phyloP scores from a whole-genome alignment of 2,888 invertebrate genomes.

The Incurvaria masculella region DNA sequence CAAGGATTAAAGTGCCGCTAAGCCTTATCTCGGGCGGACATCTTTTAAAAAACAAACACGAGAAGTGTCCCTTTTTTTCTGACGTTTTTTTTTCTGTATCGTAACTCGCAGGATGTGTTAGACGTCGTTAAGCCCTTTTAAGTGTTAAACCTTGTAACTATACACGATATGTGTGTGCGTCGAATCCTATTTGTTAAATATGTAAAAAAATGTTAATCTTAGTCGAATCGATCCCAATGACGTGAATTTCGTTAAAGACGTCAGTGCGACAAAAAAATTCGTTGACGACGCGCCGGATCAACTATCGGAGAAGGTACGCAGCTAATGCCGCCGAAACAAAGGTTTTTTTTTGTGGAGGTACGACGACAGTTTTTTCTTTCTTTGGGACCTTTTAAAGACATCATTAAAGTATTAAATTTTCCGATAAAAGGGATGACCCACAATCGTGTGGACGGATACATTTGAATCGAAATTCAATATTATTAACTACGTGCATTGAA shows the following conservation, averaged over 20 bases:
- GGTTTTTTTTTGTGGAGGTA: conserved; percentile 29
- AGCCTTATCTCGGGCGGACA: conserved; percentile 52
- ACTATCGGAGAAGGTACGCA: conserved; percentile 34
- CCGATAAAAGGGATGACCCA: conserved; percentile 8
- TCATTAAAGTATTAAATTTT: conserved; percentile 52
- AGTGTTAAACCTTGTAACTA: conserved; percentile 58
- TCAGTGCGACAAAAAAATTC: conserved; percentile 48
- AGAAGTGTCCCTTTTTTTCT: conserved; percentile 53
- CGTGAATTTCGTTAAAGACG: conserved; percentile 53
- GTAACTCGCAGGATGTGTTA: conserved; percentile 58
- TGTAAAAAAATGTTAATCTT: conserved; percentile 50
- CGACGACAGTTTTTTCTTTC: conserved; percentile 28
- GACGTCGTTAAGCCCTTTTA: conserved; percentile 56
- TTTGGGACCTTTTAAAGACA: conserved; percentile 31
- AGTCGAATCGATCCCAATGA: conserved; percentile 53
- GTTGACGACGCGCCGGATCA: conserved; percentile 42
- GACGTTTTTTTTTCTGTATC: conserved; percentile 44
- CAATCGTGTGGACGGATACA: not conserved
- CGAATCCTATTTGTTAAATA: conserved; percentile 56
- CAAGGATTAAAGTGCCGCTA: conserved; percentile 54
- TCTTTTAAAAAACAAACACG: conserved; percentile 57
- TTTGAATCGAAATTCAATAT: not conserved
- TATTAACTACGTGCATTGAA: too few species aligned
- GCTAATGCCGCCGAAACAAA: conserved; percentile 27
- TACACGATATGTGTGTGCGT: conserved; percentile 51